Conservation (phyloP, 2,797 vertebrate species). For the Anguilla megastoma region DNA sequence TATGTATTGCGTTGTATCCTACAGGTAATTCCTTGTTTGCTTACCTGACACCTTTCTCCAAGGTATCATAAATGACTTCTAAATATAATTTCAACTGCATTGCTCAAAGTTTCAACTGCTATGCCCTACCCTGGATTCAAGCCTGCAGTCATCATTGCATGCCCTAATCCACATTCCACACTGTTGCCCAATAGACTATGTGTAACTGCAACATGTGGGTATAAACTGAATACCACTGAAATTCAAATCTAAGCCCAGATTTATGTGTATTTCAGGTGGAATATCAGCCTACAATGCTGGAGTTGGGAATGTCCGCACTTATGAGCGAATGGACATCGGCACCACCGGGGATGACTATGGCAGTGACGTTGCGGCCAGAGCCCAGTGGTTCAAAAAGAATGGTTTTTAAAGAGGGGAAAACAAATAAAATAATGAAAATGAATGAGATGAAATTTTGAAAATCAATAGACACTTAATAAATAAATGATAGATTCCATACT, state of each 20-base stretch:
- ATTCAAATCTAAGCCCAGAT: neutral
- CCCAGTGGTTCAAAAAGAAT: constrained; percentile 50
- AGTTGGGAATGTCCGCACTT: constrained; percentile 43
- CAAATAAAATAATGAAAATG: neutral
- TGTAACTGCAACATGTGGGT: neutral
- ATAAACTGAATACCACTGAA: neutral
- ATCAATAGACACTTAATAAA: neutral
- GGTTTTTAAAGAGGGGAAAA: constrained; percentile 43
- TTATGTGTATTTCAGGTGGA: constrained; percentile 47
- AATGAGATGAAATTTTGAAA: neutral
- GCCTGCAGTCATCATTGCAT: neutral
- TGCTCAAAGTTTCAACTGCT: neutral
- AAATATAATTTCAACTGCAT: neutral
- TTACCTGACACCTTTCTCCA: neutral
- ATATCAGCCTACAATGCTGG: constrained; percentile 59
- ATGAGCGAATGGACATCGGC: constrained; percentile 47
- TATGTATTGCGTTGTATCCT: neutral
- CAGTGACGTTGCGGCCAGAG: constrained; percentile 59
- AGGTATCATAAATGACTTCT: too few relatives aligned
- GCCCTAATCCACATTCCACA: neutral
- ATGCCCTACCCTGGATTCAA: neutral
- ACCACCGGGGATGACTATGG: constrained; percentile 53
- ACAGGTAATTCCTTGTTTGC: neutral
- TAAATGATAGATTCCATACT: neutral
- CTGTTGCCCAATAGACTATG: neutral